These are phyloP conservation scores for Gymnobelideus leadbeateri DNA, from an alignment of 2,113 vertebrate species.

Conservation along the genomic window DNA sequence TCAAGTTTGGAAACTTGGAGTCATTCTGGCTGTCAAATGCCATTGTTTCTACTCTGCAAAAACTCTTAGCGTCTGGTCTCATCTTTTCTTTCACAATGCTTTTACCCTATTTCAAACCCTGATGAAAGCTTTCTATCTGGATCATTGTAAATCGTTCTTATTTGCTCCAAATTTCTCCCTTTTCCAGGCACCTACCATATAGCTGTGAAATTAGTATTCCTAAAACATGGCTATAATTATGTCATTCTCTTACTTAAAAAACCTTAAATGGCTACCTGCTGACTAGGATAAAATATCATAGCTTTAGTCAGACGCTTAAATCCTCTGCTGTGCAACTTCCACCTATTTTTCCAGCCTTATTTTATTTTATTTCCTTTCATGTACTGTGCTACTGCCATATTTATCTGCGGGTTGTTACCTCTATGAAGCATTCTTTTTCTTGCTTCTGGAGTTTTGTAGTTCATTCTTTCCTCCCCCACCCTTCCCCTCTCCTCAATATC, in stretches of 20 bases:
- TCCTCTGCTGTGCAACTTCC: neutral
- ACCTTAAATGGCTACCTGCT: neutral
- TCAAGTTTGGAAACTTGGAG: neutral
- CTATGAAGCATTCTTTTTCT: neutral
- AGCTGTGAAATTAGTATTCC: neutral
- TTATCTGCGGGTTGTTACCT: neutral
- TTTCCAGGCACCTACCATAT: neutral
- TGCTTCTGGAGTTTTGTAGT: neutral
- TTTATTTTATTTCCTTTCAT: neutral
- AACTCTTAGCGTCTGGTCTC: neutral
- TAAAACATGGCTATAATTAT: neutral
- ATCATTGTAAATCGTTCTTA: neutral
- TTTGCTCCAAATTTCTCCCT: neutral
- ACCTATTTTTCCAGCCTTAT: neutral
- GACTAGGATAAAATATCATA: neutral
- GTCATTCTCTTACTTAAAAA: neutral
- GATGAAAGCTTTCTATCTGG: neutral
- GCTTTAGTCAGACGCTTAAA: neutral
- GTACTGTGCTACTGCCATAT: neutral
- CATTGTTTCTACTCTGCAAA: neutral
- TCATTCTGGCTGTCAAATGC: neutral
- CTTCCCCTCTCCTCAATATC: neutral
- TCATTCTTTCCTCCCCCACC: neutral
- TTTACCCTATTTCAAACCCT: neutral
- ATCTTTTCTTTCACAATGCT: neutral